Conservation (phyloP, 2,797 vertebrate species). For the Alectoris magna region DNA sequence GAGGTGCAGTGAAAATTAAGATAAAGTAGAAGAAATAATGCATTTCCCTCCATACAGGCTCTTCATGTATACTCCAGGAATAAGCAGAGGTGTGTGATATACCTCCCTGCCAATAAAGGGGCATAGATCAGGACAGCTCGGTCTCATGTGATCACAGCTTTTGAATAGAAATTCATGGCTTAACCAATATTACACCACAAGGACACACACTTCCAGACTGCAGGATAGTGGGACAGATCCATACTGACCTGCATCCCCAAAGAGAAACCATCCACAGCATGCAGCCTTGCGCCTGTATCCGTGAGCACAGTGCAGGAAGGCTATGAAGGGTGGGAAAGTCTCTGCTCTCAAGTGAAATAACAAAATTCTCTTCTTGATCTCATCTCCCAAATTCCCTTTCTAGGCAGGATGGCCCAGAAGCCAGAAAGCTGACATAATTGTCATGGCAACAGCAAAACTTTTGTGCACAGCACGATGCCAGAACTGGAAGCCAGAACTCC, state of each 20-base stretch:
- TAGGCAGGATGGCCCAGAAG: constrained; percentile 6
- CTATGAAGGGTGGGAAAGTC: not conserved
- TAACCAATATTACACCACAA: not conserved
- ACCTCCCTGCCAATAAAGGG: not conserved
- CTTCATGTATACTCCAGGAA: not conserved
- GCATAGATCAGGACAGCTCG: not conserved
- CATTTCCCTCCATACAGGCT: not conserved
- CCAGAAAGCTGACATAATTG: constrained; percentile 25
- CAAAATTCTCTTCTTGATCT: constrained; percentile 6
- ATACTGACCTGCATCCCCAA: not conserved
- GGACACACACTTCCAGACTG: not conserved
- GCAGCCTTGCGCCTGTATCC: not conserved
- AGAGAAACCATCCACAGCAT: not conserved
- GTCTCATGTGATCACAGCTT: not conserved
- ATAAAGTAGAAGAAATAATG: not conserved
- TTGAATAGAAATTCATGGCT: not conserved
- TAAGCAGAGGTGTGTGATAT: not conserved
- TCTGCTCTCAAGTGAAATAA: not conserved
- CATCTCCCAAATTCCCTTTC: not conserved
- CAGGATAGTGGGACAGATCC: not conserved
- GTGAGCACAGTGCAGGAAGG: not conserved
- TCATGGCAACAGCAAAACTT: constrained; percentile 14
- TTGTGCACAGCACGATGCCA: not conserved
- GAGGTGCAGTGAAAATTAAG: not conserved
- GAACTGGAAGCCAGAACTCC: constrained; percentile 6